Evolutionary conservation across 92 coral and sea anemone species (phyloP), one percentile per base, ranked within the genome.

Genomic region (Parazoanthus darwini): DNA sequence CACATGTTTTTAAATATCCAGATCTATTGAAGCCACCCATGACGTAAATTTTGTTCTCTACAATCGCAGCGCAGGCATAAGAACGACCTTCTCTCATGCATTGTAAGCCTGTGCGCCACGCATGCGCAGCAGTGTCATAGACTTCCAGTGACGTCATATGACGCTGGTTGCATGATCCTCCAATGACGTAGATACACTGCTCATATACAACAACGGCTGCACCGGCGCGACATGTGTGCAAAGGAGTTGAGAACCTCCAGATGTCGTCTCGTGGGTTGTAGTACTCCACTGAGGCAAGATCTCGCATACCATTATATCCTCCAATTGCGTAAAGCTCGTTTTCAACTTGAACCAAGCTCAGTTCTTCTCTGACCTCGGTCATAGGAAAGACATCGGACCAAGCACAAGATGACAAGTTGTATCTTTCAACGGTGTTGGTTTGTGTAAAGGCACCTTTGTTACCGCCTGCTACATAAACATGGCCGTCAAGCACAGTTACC

Each of bases 361-460:
- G 88, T 82, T 92, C 94, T 36, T 81, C 90, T 44, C 94, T 80
- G n/a, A 85, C 78, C 54, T 89, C 82, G 67, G 88, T 92, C 94
- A 92, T 92, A 20, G 92, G 80, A 67, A 86, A 78, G 14, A 78
- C 88, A 71, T 66, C 77, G 50, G 74, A 39, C 94, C 92, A 86
- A 80, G 65, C 71, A 68, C 90, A 66, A 6, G 74, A 74, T 33
- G 90, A 86, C 51, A 89, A 67, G 59, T 51, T 5, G 59, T 82
- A 82, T 35, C 72, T 78, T 75, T 92, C 94, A 36, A 92, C 92
- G 4, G 94, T 85, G 85, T 78, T 89, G 42, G 84, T 82, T 67
- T 89, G 94, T 37, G 70, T 67, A 74, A 48, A 88, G 23, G 63
- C 74, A 3, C 82, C 74, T 22, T 43, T 82, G 74, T 82, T 82